Base-by-base conservation (phyloP, 2,888 invertebrate species). In the Polyploca ridens region DNA sequence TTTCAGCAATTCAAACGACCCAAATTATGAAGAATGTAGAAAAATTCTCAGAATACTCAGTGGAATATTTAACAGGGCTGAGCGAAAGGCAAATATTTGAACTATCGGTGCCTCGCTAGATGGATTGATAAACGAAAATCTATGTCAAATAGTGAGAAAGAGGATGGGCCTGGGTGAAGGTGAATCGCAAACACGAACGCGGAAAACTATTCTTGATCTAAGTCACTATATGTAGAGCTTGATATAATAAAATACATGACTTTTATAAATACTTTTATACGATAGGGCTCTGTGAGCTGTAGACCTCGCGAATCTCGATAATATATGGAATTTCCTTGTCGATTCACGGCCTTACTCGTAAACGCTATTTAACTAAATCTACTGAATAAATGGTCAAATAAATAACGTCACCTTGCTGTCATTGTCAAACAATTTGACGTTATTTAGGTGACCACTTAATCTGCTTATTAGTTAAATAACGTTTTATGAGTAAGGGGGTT, bases 71-170 rank as follows among this genome's bases (percentile, higher is more conserved):
- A 54, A 54, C 19, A 19, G 54, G 0, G 19, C 54, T 19, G 54
- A 54, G 54, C 19, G 54, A 2, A 54, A 54, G 19, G 19, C 54
- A 54, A 54, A 54, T n/a, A 54, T n/a, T 19, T 41, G 41, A 54
- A n/a, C 54, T 19, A 19, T 54, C 54, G 19, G 54, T 54, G 19
- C 54, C 54, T 19, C 54, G 7, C 2, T 19, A 19, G 54, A 54
- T 54, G 19, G 54, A 54, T 49, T 16, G 49, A 49, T 54, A 54
- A 54, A 54, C 54, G 54, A 54, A 54, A 54, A 54, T 54, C 54
- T 4, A 54, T 19, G 19, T 54, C 54, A 54, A 54, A 54, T 54
- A 19, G 49, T 49, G 10, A 54, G 19, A 19, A 54, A 54, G 10
- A 19, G 1, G 54, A 19, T 54, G 19, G 10, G 54, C 10, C 6